phyloP scores from a whole-genome alignment of 2,797 vertebrate species.

The Mormyrus proboscirostris region DNA sequence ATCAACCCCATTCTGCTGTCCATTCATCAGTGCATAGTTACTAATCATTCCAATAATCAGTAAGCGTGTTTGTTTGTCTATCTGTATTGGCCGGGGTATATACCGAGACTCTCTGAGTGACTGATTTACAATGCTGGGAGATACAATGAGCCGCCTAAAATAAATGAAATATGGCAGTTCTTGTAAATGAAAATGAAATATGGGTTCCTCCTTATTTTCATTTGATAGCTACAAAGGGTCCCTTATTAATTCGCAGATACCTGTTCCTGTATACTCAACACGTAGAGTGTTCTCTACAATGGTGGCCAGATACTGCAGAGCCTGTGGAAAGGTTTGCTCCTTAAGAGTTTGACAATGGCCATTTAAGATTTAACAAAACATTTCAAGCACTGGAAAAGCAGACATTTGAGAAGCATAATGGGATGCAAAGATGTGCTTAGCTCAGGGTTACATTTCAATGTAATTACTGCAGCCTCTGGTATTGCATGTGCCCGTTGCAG shows the following conservation, averaged over 20 bases:
- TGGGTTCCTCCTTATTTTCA: not conserved
- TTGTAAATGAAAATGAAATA: too few relatives aligned
- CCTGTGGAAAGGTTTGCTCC: too few relatives aligned
- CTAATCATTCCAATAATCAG: not conserved
- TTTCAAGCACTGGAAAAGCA: not conserved
- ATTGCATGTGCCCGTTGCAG: not conserved
- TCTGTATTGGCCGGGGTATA: not conserved
- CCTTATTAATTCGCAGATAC: not conserved
- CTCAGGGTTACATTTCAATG: not conserved
- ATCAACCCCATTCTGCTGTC: not conserved
- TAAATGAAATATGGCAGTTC: not conserved
- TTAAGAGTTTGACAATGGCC: not conserved
- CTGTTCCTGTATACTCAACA: not conserved
- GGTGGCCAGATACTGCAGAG: not conserved
- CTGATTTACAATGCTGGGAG: not conserved
- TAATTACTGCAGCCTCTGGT: not conserved
- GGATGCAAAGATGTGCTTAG: not conserved
- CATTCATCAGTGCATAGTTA: not conserved
- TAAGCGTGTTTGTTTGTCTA: not conserved
- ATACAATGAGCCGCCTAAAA: not conserved
- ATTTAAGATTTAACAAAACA: not conserved
- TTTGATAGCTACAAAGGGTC: not conserved
- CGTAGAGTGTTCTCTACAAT: not conserved
- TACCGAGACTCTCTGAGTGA: not conserved
- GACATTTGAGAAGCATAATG: not conserved